These are phyloP conservation scores for Theristicus caerulescens DNA, from an alignment of 2,113 vertebrate genomes.

Conservation along the genomic window DNA sequence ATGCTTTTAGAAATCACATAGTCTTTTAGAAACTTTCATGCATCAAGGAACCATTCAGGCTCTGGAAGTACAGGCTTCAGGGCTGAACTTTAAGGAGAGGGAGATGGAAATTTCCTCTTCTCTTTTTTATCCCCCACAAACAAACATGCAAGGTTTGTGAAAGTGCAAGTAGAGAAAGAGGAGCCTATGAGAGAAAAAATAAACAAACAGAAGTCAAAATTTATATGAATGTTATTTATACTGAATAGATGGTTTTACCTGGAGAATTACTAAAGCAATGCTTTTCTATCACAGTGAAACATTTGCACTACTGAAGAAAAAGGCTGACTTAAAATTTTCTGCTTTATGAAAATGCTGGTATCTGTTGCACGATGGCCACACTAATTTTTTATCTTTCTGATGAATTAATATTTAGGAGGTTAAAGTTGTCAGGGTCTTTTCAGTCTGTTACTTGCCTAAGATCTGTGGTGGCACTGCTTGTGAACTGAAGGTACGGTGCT, in stretches of 20 bases:
- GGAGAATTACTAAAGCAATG: neutral
- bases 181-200: neutral
- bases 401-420: neutral
- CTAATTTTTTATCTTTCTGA: neutral
- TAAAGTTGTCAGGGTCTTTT: neutral
- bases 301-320: neutral
- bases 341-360: neutral
- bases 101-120: neutral
- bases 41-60: neutral
- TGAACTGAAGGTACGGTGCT: neutral
- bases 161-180: neutral
- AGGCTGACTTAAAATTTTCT: too few relatives aligned
- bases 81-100: neutral
- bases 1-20: neutral
- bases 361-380: neutral
- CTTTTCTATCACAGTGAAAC: neutral
- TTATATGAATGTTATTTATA: neutral
- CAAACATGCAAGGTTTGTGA: neutral
- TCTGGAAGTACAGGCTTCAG: neutral
- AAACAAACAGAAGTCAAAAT: neutral
- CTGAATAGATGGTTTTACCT: neutral
- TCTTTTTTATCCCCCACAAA: neutral
- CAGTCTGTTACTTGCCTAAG: neutral
- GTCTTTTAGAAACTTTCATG: neutral
- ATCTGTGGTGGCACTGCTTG: neutral